Evolutionary conservation across 2,888 invertebrate genomes (phyloP), one percentile per base, ranked within the genome.

Genomic region (Drosophila melanocephala): DNA sequence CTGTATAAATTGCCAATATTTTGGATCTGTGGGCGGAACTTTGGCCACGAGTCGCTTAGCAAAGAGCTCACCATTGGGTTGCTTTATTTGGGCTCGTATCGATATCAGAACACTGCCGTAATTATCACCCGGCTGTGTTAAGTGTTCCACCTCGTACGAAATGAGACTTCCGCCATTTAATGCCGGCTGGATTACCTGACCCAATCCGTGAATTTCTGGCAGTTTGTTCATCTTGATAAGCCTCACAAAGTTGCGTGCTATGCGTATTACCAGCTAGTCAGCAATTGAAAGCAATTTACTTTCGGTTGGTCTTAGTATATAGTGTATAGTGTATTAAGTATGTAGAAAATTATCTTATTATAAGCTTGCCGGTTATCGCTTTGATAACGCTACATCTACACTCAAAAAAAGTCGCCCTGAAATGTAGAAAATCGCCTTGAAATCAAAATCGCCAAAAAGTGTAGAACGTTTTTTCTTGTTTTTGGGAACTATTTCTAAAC

Each of bases 91-190:
- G 1, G 71, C 89, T n/a, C 26, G 50, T 26, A 89, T 39, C 6
- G 87, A 72, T 56, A 84, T 32, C 7, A 84, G 37, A 37, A 87
- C 52, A 59, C 84, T 84, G 28, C 89, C 84, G 22, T 87, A 89
- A 55, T 84, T 89, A 33, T 84, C 84, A 2, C 87, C 84, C 6
- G 89, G 84, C 19, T 79, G 68, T 0, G 89, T 87, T 30, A 89
- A 55, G n/a, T 51, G 74, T 7, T 33, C 63, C 4, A 72, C 33
- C 35, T 60, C 56, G 12, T 78, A 84, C 14, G 61, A 58, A 9
- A 30, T 1, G 0, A 88, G 72, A 0, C 10, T 39, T 7, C 56
- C 75, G 1, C 60, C 72, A 28, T 61, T 47, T 16, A 87, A 32
- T 16, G 44, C 63, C 7, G 73, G 51, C 52, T 75, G 37, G 50